Percentiles rank a stretch among this genome's conserved stretches.
phyloP scores from a whole-genome alignment of 2,888 invertebrate species.

The Galerucella calmariensis region DNA sequence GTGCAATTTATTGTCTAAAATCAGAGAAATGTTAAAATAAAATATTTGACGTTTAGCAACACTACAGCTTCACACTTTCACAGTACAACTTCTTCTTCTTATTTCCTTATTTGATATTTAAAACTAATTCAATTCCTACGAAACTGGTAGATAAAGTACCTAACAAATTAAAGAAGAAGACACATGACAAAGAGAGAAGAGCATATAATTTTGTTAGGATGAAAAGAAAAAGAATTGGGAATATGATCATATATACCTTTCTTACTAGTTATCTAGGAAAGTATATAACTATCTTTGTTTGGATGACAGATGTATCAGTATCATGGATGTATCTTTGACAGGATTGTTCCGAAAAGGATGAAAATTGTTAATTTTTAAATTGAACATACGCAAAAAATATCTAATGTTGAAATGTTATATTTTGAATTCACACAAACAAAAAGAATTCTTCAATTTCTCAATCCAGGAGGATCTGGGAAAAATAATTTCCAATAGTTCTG shows the following conservation, averaged over 20 bases:
- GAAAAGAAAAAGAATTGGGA: not conserved
- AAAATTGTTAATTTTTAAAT: not conserved
- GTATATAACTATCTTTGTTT: not conserved
- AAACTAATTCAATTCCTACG: not conserved
- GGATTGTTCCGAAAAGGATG: not conserved
- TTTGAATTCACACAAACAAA: not conserved
- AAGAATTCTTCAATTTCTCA: not conserved
- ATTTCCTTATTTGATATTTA: not conserved
- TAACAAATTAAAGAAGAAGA: not conserved
- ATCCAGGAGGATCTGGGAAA: not conserved
- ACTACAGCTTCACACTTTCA: not conserved
- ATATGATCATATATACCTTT: not conserved
- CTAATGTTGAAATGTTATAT: not conserved
- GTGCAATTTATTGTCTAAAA: too few species aligned
- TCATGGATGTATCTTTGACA: not conserved
- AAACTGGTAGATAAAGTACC: not conserved
- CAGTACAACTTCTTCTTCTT: not conserved
- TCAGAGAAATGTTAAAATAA: not conserved
- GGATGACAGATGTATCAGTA: not conserved
- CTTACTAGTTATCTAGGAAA: not conserved
- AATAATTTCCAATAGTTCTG: slow-evolving; percentile 9
- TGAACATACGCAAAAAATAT: not conserved
- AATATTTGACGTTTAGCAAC: not conserved
- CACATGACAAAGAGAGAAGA: not conserved
- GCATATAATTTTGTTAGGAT: not conserved